phyloP scores from a whole-genome alignment of 2,113 vertebrate species.

The Zootoca vivipara region DNA sequence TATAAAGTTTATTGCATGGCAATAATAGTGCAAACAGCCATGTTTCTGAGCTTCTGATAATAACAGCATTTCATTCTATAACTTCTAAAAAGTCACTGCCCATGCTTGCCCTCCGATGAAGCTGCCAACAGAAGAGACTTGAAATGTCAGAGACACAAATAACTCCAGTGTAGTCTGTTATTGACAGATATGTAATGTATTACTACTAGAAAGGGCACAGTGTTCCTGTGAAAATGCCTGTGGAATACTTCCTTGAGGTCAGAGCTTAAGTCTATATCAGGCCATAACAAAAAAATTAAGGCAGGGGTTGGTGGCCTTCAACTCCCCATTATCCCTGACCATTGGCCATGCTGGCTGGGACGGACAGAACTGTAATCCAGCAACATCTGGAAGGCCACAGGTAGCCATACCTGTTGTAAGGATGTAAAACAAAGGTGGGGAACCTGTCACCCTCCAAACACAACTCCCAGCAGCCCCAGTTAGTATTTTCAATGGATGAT shows the following conservation, averaged over 20 bases:
- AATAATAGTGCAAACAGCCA: neutral
- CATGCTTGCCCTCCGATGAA: neutral
- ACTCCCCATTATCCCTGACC: too few relatives aligned
- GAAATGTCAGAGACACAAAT: constrained; percentile 48
- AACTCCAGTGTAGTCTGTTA: constrained; percentile 16
- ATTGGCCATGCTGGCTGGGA: too few relatives aligned
- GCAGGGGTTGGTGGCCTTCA: too few relatives aligned
- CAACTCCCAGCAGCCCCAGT: neutral
- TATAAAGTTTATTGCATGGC: constrained; percentile 6
- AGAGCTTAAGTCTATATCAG: constrained; percentile 1
- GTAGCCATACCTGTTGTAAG: too few relatives aligned
- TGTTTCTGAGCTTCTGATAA: neutral
- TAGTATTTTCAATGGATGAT: neutral
- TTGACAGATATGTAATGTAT: constrained; percentile 29
- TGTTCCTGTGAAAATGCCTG: constrained; percentile 24
- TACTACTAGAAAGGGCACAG: constrained; percentile 22
- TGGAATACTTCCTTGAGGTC: neutral
- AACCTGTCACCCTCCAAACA: neutral
- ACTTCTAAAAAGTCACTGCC: constrained; percentile 17
- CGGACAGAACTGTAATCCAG: too few relatives aligned
- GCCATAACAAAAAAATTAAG: neutral
- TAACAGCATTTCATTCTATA: neutral
- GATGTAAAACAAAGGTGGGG: neutral
- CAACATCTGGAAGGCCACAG: too few relatives aligned
- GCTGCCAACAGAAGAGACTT: constrained; percentile 14